These are phyloP conservation scores for Melipona bicolor DNA, from an alignment of 2,888 invertebrate species.

Conservation along the genomic window DNA sequence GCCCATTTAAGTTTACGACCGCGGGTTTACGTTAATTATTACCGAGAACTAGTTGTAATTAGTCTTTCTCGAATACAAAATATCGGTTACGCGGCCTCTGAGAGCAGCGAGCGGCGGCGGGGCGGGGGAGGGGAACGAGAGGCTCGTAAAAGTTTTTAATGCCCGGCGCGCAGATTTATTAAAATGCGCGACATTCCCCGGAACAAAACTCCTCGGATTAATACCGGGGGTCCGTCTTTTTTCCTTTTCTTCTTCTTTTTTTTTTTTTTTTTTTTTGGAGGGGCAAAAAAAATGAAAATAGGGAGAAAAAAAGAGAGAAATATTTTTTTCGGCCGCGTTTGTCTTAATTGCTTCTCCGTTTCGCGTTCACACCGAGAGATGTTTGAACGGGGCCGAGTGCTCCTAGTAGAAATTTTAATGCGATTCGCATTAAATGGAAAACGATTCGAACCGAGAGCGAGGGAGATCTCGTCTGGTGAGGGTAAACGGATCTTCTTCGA, in stretches of 20 bases:
- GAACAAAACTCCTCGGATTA: slow-evolving; percentile 48
- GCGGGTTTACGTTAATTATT: slow-evolving; percentile 74
- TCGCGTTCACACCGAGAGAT: background rate
- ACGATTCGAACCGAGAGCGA: background rate
- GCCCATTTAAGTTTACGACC: slow-evolving; percentile 75
- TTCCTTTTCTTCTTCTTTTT: no score
- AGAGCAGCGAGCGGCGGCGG: background rate
- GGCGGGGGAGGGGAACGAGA: background rate
- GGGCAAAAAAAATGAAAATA: background rate
- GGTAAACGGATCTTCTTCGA: background rate
- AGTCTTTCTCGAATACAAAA: slow-evolving; percentile 74
- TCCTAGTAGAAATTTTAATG: slow-evolving; percentile 64
- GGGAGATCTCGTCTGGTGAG: no score
- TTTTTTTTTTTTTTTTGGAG: no score
- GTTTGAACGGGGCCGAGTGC: background rate
- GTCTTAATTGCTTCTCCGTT: background rate
- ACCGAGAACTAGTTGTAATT: slow-evolving; percentile 74
- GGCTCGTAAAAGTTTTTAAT: slow-evolving; percentile 66
- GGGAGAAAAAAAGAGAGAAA: no score
- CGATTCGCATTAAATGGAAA: slow-evolving; percentile 7
- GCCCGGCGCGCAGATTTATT: slow-evolving; percentile 52
- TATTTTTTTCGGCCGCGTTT: slow-evolving; percentile 13
- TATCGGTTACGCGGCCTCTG: slow-evolving; percentile 64
- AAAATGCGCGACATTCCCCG: slow-evolving; percentile 50
- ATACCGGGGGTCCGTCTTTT: slow-evolving; percentile 27